Evolutionary conservation across 2,113 vertebrate genomes (phyloP).

Genomic region (Tyto alba): DNA sequence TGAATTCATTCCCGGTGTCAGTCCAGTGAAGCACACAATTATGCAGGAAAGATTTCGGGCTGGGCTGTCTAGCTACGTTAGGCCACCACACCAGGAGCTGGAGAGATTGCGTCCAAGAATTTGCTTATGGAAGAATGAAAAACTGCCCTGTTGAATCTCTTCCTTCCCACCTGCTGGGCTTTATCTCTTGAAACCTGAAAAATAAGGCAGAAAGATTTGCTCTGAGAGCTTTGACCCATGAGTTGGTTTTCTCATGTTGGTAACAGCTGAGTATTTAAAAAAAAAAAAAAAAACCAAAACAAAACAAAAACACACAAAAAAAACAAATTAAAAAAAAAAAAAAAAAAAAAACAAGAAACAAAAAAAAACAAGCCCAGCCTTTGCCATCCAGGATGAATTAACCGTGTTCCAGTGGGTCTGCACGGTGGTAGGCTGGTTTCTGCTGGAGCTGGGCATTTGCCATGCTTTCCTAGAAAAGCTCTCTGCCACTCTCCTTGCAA

Average conservation of each 20-base stretch:
- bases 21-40: not conserved
- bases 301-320: too few relatives aligned
- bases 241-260: not conserved
- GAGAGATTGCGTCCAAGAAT: not conserved
- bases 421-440: not conserved
- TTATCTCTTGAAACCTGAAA: not conserved
- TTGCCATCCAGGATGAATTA: not conserved
- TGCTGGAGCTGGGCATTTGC: slow-evolving; percentile 26
- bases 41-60: not conserved
- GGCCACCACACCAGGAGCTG: not conserved
- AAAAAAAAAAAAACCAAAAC: not conserved
- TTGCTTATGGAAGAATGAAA: slow-evolving; percentile 18
- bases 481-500: not conserved
- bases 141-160: not conserved
- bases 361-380: not conserved
- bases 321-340: too few relatives aligned
- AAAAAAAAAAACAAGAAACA: not conserved
- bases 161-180: slow-evolving; percentile 19
- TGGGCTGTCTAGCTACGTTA: not conserved
- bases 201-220: not conserved
- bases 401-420: not conserved
- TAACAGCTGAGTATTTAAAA: not conserved
- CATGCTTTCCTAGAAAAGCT: slow-evolving; percentile 35
- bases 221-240: not conserved
- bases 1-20: not conserved